Conservation (phyloP, 2,113 vertebrate genomes). For the Pseudois nayaur region DNA sequence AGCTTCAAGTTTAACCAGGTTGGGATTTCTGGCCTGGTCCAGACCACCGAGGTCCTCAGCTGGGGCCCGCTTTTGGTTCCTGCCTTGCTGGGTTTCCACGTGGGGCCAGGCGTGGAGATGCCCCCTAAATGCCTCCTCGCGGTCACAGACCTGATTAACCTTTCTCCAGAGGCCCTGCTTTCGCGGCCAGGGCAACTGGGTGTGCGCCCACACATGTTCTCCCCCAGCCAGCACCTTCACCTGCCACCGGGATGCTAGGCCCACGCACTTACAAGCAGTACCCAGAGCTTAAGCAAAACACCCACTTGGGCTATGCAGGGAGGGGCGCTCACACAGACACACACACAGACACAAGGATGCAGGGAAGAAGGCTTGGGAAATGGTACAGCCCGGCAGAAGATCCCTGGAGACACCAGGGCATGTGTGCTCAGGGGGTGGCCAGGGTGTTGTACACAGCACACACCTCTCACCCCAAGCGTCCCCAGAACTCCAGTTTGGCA, state of each 20-base stretch:
- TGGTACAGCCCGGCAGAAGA: neutral
- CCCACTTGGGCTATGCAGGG: neutral
- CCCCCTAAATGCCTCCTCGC: neutral
- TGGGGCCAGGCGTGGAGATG: neutral
- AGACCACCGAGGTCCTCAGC: neutral
- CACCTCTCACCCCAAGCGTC: neutral
- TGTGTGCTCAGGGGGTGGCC: fast-evolving
- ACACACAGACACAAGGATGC: neutral
- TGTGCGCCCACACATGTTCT: neutral
- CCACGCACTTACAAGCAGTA: neutral
- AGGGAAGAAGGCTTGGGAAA: neutral
- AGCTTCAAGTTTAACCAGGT: neutral
- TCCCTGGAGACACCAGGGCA: neutral
- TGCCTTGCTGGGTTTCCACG: neutral
- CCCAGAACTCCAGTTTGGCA: neutral
- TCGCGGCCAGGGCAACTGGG: neutral
- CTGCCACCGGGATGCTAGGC: neutral
- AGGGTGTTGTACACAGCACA: fast-evolving
- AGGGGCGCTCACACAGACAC: neutral
- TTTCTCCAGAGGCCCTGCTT: neutral
- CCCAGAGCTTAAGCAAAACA: constrained; percentile 45
- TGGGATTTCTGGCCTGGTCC: neutral
- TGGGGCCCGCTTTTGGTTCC: neutral
- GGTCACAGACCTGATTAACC: neutral
- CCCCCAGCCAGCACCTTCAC: neutral